These are phyloP conservation scores for Cosmopolites sordidus DNA, from an alignment of 2,888 invertebrate species.

Conservation along the genomic window DNA sequence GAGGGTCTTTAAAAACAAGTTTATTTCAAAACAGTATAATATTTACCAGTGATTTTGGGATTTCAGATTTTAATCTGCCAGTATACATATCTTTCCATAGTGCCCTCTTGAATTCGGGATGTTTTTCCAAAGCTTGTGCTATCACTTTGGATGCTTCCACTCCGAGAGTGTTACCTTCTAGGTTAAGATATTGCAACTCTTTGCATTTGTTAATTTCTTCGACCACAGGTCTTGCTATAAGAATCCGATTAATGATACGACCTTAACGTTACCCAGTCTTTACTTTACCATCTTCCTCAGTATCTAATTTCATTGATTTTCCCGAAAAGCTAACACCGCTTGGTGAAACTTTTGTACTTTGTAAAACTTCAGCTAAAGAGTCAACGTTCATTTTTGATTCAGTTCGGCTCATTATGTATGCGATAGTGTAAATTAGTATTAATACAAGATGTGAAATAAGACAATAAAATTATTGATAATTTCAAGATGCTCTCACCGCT, in stretches of 20 bases:
- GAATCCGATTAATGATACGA: not conserved
- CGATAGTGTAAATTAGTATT: too few relatives aligned
- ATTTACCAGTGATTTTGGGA: conserved; percentile 78
- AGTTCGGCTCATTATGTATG: too few relatives aligned
- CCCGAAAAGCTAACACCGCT: conserved; percentile 79
- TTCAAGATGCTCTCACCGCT: too few relatives aligned
- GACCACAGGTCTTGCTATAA: conserved; percentile 65
- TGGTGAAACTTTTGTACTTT: conserved; percentile 47
- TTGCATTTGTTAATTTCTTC: conserved; percentile 69
- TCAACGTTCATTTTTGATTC: conserved; percentile 46
- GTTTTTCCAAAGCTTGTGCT: conserved; percentile 70
- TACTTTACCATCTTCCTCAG: conserved; percentile 71
- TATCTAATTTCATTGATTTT: conserved; percentile 71
- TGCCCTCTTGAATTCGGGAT: conserved; percentile 76
- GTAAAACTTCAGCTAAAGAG: conserved; percentile 52
- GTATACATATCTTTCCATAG: conserved; percentile 97
- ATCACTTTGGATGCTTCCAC: conserved; percentile 84
- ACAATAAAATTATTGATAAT: too few relatives aligned
- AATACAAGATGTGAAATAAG: too few relatives aligned
- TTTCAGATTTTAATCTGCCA: conserved; percentile 90
- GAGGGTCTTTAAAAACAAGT: not conserved
- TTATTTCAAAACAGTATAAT: too few relatives aligned
- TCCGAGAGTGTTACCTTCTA: conserved; percentile 92
- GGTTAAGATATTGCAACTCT: conserved; percentile 67
- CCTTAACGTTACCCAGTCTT: not conserved